Conservation (phyloP, 2,797 vertebrate species). For the Chelmon rostratus region DNA sequence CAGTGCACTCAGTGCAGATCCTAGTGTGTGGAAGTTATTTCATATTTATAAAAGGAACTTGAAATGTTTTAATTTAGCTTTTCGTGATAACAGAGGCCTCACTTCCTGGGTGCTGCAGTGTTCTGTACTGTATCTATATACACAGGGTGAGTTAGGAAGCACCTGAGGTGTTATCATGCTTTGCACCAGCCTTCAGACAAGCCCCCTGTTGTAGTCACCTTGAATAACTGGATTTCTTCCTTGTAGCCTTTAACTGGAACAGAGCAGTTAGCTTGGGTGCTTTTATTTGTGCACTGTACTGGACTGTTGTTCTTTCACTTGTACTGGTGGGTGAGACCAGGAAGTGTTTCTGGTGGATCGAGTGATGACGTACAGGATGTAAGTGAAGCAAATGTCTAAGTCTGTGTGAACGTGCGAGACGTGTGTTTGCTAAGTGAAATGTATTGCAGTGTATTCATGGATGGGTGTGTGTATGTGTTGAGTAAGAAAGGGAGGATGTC, state of each 20-base stretch:
- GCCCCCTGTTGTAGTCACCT: slow-evolving; percentile 37
- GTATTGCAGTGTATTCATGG: slow-evolving; percentile 11
- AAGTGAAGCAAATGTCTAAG: slow-evolving; percentile 1
- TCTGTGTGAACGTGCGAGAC: not conserved
- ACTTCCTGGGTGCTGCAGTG: not conserved
- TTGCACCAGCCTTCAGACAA: slow-evolving; percentile 13
- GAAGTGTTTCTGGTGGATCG: slow-evolving; percentile 15
- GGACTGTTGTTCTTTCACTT: not conserved
- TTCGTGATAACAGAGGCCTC: not conserved
- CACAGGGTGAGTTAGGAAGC: not conserved
- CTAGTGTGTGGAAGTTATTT: not conserved
- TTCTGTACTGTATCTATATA: not conserved
- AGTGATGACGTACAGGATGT: not conserved
- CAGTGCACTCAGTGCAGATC: not conserved
- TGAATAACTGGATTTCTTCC: slow-evolving; percentile 22
- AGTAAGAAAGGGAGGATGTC: slow-evolving; percentile 26
- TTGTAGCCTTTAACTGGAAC: slow-evolving; percentile 35
- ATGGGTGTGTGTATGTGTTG: slow-evolving; percentile 41
- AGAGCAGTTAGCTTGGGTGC: slow-evolving; percentile 17
- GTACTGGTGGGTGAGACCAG: slow-evolving; percentile 15
- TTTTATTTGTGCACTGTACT: slow-evolving; percentile 7
- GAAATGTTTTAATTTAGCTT: not conserved
- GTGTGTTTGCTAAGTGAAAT: not conserved
- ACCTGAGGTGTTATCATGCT: slow-evolving; percentile 40
- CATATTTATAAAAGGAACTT: not conserved